Percentiles rank a stretch among this genome's conserved stretches.
Evolutionary conservation across 2,113 vertebrate genomes (phyloP).

Genomic region (Zosterops hypoxanthus): DNA sequence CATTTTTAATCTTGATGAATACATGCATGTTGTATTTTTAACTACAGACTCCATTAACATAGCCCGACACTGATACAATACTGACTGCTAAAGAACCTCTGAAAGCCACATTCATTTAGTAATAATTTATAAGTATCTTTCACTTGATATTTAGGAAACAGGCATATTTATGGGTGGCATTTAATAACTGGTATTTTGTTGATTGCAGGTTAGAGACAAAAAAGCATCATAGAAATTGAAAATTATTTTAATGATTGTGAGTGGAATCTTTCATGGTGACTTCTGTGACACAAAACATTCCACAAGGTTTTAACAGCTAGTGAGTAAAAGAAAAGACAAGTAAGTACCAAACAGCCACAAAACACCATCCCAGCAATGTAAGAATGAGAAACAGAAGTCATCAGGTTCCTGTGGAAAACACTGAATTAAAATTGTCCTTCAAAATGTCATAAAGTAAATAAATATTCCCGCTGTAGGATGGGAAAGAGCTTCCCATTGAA

Average conservation of each 20-base stretch:
- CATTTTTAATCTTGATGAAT: not conserved
- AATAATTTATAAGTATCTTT: slow-evolving; percentile 1
- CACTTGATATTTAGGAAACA: slow-evolving; percentile 3
- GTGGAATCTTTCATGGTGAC: not conserved
- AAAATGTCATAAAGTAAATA: not conserved
- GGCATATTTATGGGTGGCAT: not conserved
- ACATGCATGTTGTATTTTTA: not conserved
- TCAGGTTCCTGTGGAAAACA: not conserved
- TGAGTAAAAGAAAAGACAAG: not conserved
- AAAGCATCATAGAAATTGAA: not conserved
- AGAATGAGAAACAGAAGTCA: not conserved
- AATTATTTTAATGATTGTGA: not conserved
- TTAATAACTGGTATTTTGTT: not conserved
- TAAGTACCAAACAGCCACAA: not conserved
- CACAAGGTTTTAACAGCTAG: not conserved
- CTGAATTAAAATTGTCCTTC: not conserved
- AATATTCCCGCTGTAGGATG: not conserved
- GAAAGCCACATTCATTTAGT: not conserved
- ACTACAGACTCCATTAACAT: not conserved
- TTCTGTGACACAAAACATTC: not conserved
- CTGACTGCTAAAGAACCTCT: not conserved
- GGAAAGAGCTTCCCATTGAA: not conserved
- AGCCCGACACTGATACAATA: not conserved
- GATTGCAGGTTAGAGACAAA: not conserved
- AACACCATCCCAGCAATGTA: not conserved